Conservation (phyloP, 2,797 vertebrate species). For the Lepilemur septentrionalis region DNA sequence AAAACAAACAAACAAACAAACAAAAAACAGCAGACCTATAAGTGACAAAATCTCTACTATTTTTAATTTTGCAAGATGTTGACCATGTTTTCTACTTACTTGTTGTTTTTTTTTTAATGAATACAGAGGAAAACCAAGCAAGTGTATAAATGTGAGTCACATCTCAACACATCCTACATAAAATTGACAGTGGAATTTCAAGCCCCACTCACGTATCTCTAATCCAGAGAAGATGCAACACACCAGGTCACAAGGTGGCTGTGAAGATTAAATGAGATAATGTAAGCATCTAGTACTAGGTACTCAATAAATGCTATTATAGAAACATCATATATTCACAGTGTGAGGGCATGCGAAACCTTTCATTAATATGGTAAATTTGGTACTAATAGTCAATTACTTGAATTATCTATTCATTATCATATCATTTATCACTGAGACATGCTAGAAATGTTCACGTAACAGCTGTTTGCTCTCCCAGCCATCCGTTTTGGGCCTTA, state of each 20-base stretch:
- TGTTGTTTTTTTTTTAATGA: background rate
- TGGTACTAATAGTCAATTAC: background rate
- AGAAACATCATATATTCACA: background rate
- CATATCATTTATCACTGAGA: background rate
- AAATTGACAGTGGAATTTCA: background rate
- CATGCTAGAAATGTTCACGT: background rate
- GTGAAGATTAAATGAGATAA: background rate
- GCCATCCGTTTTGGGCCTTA: background rate
- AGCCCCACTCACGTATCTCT: background rate
- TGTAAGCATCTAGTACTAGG: background rate
- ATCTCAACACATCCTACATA: background rate
- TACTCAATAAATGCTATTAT: background rate
- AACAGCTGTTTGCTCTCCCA: background rate
- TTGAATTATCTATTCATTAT: background rate
- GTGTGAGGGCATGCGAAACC: background rate
- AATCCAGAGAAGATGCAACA: background rate
- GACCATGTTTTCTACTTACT: background rate
- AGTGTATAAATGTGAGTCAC: background rate
- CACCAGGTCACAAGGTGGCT: background rate
- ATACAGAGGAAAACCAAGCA: constrained; percentile 5
- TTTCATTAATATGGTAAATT: background rate
- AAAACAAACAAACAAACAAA: too few species aligned
- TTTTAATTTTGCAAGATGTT: background rate
- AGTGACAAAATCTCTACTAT: background rate
- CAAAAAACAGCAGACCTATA: background rate